phyloP scores from a whole-genome alignment of 2,797 vertebrate genomes.

The Adelosebastes latens region DNA sequence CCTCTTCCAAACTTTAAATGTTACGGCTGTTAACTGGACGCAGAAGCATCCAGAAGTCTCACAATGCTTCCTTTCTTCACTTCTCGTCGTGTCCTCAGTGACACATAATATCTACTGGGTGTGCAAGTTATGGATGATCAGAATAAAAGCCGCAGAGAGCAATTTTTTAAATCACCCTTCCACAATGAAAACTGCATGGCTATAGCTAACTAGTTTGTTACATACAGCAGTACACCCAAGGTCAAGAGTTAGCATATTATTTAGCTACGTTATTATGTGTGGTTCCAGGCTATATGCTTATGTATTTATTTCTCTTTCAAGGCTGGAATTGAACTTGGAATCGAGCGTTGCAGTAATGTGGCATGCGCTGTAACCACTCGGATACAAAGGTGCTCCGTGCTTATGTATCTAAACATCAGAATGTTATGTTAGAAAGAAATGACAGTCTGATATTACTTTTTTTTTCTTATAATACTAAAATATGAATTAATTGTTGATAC shows the following conservation, averaged over 20 bases:
- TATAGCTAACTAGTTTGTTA: background rate
- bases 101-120: background rate
- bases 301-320: too few species aligned
- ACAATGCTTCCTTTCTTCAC: constrained; percentile 35
- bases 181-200: background rate
- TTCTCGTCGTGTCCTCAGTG: background rate
- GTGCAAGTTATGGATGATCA: background rate
- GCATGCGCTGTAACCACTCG: too few species aligned
- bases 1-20: constrained; percentile 14
- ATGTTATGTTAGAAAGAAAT: too few species aligned
- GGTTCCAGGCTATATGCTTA: background rate
- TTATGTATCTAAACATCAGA: background rate
- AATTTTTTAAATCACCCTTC: background rate
- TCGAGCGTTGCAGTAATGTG: too few species aligned
- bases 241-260: background rate
- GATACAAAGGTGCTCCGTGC: too few species aligned
- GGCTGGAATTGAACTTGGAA: too few species aligned
- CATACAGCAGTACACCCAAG: background rate
- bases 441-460: background rate
- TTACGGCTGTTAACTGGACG: constrained; percentile 16
- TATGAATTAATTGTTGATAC: background rate
- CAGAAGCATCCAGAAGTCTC: constrained; percentile 3
- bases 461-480: background rate
- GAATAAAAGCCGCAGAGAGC: background rate
- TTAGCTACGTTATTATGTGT: background rate